Base-by-base conservation (phyloP, 2,797 vertebrate species). In the Arrhamphus sclerolepis region DNA sequence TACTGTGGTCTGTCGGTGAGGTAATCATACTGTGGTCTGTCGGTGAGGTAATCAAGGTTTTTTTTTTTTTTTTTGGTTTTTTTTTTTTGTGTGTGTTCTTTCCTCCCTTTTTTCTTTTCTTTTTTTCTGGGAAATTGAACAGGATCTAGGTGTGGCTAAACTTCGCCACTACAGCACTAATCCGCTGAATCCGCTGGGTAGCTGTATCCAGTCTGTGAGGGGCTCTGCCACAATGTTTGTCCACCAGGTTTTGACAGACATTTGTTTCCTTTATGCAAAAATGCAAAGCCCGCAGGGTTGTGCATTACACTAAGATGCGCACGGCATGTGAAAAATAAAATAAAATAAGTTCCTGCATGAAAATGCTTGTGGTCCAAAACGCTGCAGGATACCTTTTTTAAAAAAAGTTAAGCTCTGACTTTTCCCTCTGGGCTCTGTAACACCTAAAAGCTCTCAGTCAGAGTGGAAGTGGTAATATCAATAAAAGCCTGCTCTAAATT, bases 341-440 rank as follows among this genome's bases (percentile, higher is more conserved):
- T 9, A 28, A 28, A 28, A 29, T 3, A 31, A 31, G 31, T 34
- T 13, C 31, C 10, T 34, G 31, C 31, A 34, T 11, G 10, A 34
- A 34, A 9, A 2, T 49, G 47, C 46, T 18, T 60, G 22, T 46
- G 46, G 19, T 20, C 29, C 22, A 24, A 55, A 14, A 46, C 62
- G 56, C 57, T 28, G 34, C 51, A 49, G 28, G 51, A 48, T 38
- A 29, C 38, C 57, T 56, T 60, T 66, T n/a, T 51, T 44, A 48
- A 18, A 26, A 60, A 62, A 56, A 46, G 46, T 3, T 46, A 56
- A 50, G 46, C 22, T 59, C n/a, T 28, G 53, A 51, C 42, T 44
- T 62, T 26, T 51, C 28, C 55, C 16, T 1, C 50, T 34, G 42
- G 34, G 26, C 46, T 64, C 41, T 48, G 24, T 34, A 22, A 28